These are phyloP conservation scores for Ellobius talpinus DNA, from an alignment of 2,113 vertebrate genomes.

Conservation along the genomic window DNA sequence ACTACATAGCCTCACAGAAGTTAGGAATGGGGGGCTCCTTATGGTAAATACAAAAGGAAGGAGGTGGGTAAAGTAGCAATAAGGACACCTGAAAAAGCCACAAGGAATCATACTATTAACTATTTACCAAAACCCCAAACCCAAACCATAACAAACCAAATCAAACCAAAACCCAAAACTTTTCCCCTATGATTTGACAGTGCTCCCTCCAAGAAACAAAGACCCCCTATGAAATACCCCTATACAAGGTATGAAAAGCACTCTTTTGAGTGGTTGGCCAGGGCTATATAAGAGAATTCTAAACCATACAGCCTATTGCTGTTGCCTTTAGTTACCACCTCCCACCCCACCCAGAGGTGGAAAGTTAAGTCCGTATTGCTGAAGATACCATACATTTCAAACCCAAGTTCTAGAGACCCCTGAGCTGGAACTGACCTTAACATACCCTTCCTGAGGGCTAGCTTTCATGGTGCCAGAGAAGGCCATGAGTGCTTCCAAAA, in stretches of 20 bases:
- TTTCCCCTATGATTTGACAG: background rate
- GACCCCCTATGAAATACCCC: background rate
- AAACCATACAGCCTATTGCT: background rate
- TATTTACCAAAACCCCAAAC: background rate
- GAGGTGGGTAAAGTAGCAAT: background rate
- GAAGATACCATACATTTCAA: background rate
- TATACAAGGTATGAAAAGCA: background rate
- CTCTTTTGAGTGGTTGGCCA: background rate
- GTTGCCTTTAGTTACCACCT: background rate
- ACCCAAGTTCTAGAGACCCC: background rate
- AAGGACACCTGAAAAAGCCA: background rate
- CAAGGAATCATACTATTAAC: background rate
- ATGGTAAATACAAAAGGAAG: background rate
- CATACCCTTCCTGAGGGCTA: background rate
- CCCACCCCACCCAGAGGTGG: background rate
- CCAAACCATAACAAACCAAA: background rate
- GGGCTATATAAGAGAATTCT: background rate
- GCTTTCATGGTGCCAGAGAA: background rate
- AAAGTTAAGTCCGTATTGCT: background rate
- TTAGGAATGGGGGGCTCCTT: background rate
- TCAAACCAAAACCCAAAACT: background rate
- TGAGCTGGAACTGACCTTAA: background rate
- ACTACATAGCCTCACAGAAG: conserved; percentile 22
- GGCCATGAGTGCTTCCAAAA: background rate
- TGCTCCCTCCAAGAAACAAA: background rate